Base-by-base conservation (phyloP, 2,797 vertebrate genomes). In the Leucoraja ocellata region DNA sequence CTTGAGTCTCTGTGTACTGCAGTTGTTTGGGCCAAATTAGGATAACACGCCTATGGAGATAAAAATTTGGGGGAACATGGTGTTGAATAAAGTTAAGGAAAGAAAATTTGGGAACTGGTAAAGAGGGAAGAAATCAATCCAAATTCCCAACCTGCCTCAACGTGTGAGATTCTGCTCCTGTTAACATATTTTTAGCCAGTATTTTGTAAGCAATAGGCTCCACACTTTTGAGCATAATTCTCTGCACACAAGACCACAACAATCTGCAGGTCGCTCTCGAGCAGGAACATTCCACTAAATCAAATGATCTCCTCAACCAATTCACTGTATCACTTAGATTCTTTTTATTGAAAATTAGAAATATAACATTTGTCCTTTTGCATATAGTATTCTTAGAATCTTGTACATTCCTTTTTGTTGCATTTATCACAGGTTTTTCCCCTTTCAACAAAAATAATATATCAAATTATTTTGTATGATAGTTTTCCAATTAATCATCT, bases 391-490 rank as follows among this genome's bases (percentile, higher is more conserved):
- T 79, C 8, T 83, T 61, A 13, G 23, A 39, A 32, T 36, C 5
- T 68, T 14, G 63, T 71, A 4, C 32, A 36, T 18, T 90, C 68
- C 94, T 95, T 95, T 95, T 95, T 94, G 95, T 94, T 95, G 93
- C 93, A 93, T 9, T 23, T n/a, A 18, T 14, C 63, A 46, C 13
- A 88, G 61, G 13, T 61, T 68, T 65, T 18, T 65, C 13, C 1
- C 23, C 18, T 14, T 32, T 18, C 28, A 65, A 18, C 28, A 61
- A 65, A 14, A 11, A 11, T 10, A 61, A 65, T 32, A n/a, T 63
- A 68, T 5, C n/a, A 63, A 86, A 28, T 65, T 39, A 68, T 65
- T 88, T 88, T 32, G 14, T 88, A 61, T 65, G 28, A 68, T n/a
- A 36, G n/a, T 25, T 65, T 88, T 61, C 13, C 4, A 6, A 13